Base-by-base conservation (phyloP, 2,888 invertebrate species). In the Drosophila maculinotata region DNA sequence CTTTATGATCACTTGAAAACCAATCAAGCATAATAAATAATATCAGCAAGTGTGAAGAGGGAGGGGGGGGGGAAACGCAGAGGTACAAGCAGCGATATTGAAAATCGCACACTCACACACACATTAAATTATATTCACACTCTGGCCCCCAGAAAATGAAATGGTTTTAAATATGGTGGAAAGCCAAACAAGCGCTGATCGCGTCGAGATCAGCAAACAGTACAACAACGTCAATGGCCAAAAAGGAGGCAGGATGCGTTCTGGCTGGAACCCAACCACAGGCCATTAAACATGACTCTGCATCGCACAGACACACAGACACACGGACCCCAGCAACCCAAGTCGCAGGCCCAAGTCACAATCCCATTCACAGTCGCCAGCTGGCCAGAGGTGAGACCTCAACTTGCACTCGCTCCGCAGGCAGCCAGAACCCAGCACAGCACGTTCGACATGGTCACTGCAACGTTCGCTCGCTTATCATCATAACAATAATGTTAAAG, bases 81-180 rank as follows among this genome's bases (percentile, higher is more conserved):
- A 63, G 75, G 59, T 62, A 66, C 63, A 65, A 81, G 67, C 78
- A 78, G 68, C 77, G 83, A 89, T 89, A 90, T 89, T 89, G 91
- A 89, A 90, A 90, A 91, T 90, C 89, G 88, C 87, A 53, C 63
- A 60, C 51, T 63, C 42, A 60, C 38, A 45, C 30, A 52, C 88
- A 89, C 89, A 90, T 90, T 91, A 91, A 91, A 91, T 91, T 91
- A 91, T 91, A 90, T 91, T 91, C 91, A 91, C 91, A 91, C 91
- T 90, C 89, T 90, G 89, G 90, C 90, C 90, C 83, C 88, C 87
- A 89, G 89, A 90, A 89, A 87, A 88, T 74, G 79, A 76, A 74
- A 81, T 76, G 74, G 69, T 79, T 86, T 88, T 88, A 88, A 85
- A 87, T 79, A 70, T 77, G 70, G 53, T 58, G 69, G 72, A 68